phyloP scores from a whole-genome alignment of 23 tunicate species.

The Phallusia fumigata region DNA sequence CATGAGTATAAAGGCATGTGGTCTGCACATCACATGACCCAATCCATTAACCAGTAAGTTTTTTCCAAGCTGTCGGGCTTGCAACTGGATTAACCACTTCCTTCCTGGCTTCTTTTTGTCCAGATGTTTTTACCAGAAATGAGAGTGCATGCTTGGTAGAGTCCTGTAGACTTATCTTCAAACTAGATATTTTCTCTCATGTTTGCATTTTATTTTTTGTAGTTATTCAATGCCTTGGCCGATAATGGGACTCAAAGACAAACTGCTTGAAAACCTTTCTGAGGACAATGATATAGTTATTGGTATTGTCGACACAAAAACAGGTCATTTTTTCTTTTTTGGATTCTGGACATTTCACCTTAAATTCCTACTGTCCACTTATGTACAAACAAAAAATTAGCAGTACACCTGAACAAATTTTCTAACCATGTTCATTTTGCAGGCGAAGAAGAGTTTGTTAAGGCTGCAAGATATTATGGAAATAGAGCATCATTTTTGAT shows the following conservation, averaged over 20 bases:
- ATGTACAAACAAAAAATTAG: not conserved
- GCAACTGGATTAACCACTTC: too few species aligned
- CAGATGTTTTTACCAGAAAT: too few species aligned
- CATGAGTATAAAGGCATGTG: slow-evolving; percentile 62
- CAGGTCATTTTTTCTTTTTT: slow-evolving; percentile 4
- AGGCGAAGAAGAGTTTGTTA: slow-evolving; percentile 24
- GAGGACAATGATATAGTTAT: not conserved
- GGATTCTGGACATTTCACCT: too few species aligned
- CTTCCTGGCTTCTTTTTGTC: too few species aligned
- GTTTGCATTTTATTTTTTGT: not conserved
- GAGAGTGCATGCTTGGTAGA: too few species aligned
- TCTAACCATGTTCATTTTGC: not conserved
- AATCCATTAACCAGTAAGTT: slow-evolving; percentile 43
- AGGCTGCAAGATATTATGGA: slow-evolving; percentile 22
- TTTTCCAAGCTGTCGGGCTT: not conserved
- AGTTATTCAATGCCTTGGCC: slow-evolving; percentile 9
- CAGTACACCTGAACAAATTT: not conserved
- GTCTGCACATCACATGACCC: slow-evolving; percentile 32
- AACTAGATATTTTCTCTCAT: too few species aligned
- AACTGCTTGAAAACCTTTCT: slow-evolving; percentile 5
- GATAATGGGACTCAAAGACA: not conserved
- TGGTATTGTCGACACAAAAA: slow-evolving; percentile 21
- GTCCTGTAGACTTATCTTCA: too few species aligned
- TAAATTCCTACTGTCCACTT: not conserved
- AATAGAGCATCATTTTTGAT: slow-evolving; percentile 11